These are phyloP conservation scores for Ramazzottius varieornatus DNA, from an alignment of 2,888 invertebrate species.

Conservation along the genomic window DNA sequence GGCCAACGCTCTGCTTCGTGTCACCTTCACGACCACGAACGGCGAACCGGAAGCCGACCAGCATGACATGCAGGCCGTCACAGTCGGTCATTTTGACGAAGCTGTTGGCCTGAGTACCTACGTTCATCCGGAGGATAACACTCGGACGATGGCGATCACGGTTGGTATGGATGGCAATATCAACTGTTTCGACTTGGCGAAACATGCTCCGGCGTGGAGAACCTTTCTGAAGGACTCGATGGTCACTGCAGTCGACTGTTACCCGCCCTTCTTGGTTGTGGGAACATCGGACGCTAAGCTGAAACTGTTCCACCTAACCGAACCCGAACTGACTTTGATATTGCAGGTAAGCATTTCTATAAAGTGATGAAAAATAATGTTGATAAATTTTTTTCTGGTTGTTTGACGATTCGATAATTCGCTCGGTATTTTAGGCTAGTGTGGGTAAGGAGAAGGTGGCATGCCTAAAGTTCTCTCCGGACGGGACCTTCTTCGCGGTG, in stretches of 20 bases:
- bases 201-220: neutral
- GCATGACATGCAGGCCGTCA: neutral
- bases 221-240: neutral
- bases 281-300: neutral
- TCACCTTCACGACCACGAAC: neutral
- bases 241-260: neutral
- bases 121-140: neutral
- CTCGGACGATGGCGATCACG: neutral
- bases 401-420: neutral
- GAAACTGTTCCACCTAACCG: neutral
- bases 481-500: neutral
- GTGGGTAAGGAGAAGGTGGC: neutral
- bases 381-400: neutral
- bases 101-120: neutral
- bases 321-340: neutral
- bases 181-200: neutral
- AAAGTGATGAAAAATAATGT: neutral
- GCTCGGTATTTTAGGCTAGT: neutral
- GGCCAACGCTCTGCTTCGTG: neutral
- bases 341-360: neutral
- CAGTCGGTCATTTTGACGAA: neutral
- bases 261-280: neutral
- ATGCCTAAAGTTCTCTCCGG: neutral
- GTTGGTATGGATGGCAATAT: neutral
- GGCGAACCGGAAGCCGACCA: neutral